Conservation (phyloP, 2,113 vertebrate species). For the Hyla sarda region DNA sequence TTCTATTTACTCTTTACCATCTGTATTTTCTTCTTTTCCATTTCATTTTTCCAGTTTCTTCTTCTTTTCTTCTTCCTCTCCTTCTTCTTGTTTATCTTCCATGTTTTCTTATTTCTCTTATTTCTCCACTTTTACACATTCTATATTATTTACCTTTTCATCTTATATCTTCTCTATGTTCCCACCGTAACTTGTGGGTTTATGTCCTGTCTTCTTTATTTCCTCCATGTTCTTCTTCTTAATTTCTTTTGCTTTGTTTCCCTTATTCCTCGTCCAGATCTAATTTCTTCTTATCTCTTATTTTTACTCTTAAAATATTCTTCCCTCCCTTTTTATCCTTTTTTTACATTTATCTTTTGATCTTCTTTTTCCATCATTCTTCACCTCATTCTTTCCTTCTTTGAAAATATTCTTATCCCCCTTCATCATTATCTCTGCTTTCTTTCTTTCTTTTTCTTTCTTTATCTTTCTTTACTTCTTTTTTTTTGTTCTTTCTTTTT, state of each 20-base stretch:
- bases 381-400: not conserved
- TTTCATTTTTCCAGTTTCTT: not conserved
- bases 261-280: no score
- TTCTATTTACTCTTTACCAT: not conserved
- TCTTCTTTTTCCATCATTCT: not conserved
- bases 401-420: not conserved
- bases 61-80: not conserved
- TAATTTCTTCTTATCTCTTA: no score
- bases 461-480: not conserved
- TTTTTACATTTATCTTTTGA: not conserved
- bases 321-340: no score
- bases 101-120: not conserved
- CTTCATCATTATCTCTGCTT: not conserved
- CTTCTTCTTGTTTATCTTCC: not conserved
- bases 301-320: no score
- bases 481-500: not conserved
- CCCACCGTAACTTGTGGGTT: no score
- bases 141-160: not conserved
- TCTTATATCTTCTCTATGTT: no score
- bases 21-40: not conserved
- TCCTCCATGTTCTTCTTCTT: no score
- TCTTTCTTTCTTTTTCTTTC: no score
- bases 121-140: not conserved
- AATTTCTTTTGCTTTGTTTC: no score
- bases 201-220: no score